Evolutionary conservation across 2,888 invertebrate genomes (phyloP), one percentile per base, ranked within the genome.

Genomic region (Spisula solida): DNA sequence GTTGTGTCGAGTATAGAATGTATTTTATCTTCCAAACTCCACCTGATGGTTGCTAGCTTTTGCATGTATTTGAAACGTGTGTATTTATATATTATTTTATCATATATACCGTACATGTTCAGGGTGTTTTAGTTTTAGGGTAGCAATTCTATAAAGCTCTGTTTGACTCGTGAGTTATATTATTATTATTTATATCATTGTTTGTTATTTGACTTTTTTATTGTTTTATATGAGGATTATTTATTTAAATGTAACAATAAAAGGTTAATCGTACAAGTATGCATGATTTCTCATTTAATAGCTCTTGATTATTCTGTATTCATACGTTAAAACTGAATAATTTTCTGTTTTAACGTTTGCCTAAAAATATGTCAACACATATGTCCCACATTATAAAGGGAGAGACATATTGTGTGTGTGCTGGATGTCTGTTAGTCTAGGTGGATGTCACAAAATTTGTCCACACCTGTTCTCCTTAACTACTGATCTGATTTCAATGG

Each of bases 101-200:
- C 25, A n/a, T 66, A 66, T 66, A 25, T 66, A 10, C 41, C 8
- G 41, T 41, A 5, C 41, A 41, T 41, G 41, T 41, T 41, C 20
- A 25, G 60, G 25, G 60, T 66, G 60, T 66, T 51, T 51, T 66
- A 56, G n/a, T 25, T 25, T n/a, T 66, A 66, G 60, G 25, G 25
- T 66, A 66, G 60, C 10, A 20, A 66, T n/a, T 66, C 25, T 66
- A 66, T 25, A 10, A 66, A 25, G 25, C 25, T 10, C n/a, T 66
- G 60, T 66, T 66, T 66, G 25, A 66, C 25, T 25, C 25, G 10
- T 66, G n/a, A 66, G 25, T 66, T 66, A 51, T 51, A 51, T 66
- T 60, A 60, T 56, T 56, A 56, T 25, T 66, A 66, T 66, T 66
- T 66, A 66, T 66, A 66, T 66, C 25, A 66, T 66, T 66, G 25